Percentiles rank a stretch among this genome's conserved stretches.
Conservation (phyloP, 2,113 vertebrate genomes). For the Podocnemis expansa region DNA sequence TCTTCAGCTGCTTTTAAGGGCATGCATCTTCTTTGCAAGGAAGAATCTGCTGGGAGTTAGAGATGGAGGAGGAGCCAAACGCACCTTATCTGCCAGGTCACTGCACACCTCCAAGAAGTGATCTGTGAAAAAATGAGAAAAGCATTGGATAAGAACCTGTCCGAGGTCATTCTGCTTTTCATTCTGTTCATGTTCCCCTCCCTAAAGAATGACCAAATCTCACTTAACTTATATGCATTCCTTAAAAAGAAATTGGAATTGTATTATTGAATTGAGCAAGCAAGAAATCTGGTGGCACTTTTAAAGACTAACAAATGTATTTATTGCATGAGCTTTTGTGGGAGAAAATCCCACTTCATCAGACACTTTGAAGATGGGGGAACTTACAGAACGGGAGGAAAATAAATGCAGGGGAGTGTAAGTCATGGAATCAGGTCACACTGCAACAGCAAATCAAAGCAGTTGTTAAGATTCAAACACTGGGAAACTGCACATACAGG, state of each 20-base stretch:
- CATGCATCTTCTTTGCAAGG: not conserved
- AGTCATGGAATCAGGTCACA: too few relatives aligned
- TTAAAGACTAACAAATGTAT: too few relatives aligned
- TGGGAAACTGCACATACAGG: too few relatives aligned
- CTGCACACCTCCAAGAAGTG: not conserved
- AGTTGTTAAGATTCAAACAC: too few relatives aligned
- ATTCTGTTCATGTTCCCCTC: not conserved
- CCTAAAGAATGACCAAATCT: not conserved
- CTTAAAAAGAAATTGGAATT: not conserved
- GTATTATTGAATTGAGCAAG: too few relatives aligned
- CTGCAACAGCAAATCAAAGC: too few relatives aligned
- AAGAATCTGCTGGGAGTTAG: not conserved
- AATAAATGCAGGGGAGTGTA: too few relatives aligned
- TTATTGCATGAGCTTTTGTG: too few relatives aligned
- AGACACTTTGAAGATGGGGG: too few relatives aligned
- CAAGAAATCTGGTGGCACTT: too few relatives aligned
- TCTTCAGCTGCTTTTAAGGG: slow-evolving; percentile 4
- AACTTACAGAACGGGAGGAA: too few relatives aligned
- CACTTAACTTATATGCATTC: not conserved
- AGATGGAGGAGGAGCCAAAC: not conserved
- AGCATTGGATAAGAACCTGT: not conserved
- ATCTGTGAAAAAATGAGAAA: not conserved
- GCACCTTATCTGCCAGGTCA: not conserved
- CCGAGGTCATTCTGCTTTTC: not conserved
- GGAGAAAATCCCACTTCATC: too few relatives aligned